A percentile compares a stretch with the other conserved stretches of the same genome.
Conservation (phyloP, 2,888 invertebrate genomes). For the Limnephilus rhombicus region DNA sequence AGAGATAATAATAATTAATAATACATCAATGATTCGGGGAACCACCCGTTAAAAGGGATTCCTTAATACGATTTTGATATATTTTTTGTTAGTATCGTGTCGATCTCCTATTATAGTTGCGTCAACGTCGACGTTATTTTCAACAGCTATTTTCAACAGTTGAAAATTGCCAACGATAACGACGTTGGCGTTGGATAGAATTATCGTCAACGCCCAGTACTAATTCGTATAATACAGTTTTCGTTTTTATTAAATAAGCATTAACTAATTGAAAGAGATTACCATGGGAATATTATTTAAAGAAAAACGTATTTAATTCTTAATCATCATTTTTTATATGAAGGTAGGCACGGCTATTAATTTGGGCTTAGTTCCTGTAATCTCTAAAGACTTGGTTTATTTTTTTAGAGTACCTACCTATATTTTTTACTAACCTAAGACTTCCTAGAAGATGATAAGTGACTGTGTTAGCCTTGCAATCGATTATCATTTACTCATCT, state of each 20-base stretch:
- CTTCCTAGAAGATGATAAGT: neutral
- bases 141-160: too few species aligned
- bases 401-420: neutral
- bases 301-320: neutral
- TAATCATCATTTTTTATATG: neutral
- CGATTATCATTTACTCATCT: neutral
- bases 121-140: too few species aligned
- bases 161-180: too few species aligned
- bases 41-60: too few species aligned
- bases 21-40: too few species aligned
- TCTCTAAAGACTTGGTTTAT: neutral
- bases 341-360: neutral
- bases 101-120: too few species aligned
- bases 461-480: neutral
- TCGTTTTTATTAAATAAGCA: neutral
- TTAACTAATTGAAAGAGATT: neutral
- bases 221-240: too few species aligned
- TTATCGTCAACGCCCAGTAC: too few species aligned
- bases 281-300: neutral
- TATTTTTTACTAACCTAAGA: neutral
- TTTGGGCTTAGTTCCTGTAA: neutral
- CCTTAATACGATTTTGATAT: too few species aligned
- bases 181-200: too few species aligned
- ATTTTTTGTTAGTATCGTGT: too few species aligned
- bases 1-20: too few species aligned